A percentile compares a stretch with the other conserved stretches of the same genome.
Evolutionary conservation across 2,113 vertebrate genomes (phyloP).

Genomic region (Perca schrenkii): DNA sequence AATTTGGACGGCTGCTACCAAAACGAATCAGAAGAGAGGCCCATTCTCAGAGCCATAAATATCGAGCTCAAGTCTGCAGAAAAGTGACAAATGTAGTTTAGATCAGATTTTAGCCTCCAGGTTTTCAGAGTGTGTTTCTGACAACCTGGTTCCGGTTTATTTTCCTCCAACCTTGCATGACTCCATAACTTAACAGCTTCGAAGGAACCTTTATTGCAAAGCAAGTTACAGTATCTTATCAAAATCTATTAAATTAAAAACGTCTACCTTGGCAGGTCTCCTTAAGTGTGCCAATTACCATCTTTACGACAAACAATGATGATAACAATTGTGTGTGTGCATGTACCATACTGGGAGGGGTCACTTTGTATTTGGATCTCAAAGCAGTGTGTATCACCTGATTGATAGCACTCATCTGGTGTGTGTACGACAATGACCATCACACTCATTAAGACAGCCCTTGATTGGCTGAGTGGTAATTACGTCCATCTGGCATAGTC

Average conservation of each 20-base stretch:
- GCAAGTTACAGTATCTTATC: not conserved
- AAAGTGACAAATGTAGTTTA: conserved; percentile 76
- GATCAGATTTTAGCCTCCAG: conserved; percentile 68
- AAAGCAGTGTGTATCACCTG: conserved; percentile 60
- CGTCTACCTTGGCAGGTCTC: conserved; percentile 1
- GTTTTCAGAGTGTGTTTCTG: conserved; percentile 41
- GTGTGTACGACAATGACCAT: conserved; percentile 74
- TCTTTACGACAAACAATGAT: conserved; percentile 4
- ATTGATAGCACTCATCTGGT: conserved; percentile 82
- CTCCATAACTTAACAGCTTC: not conserved
- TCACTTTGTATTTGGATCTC: conserved; percentile 65
- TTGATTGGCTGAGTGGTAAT: conserved; percentile 85
- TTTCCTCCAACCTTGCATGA: not conserved
- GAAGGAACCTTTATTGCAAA: not conserved
- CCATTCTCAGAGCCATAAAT: conserved; percentile 70
- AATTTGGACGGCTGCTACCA: conserved; percentile 73
- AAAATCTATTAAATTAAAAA: conserved; percentile 17
- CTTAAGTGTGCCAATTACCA: not conserved
- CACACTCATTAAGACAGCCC: conserved; percentile 82
- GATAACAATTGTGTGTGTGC: conserved; percentile 16
- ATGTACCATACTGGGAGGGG: conserved; percentile 28
- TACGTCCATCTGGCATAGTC: conserved; percentile 84
- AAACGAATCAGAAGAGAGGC: conserved; percentile 75
- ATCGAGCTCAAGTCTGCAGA: conserved; percentile 64
- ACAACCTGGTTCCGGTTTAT: not conserved